Base-by-base conservation (phyloP, 2,113 vertebrate genomes). In the Corydoras sp. region DNA sequence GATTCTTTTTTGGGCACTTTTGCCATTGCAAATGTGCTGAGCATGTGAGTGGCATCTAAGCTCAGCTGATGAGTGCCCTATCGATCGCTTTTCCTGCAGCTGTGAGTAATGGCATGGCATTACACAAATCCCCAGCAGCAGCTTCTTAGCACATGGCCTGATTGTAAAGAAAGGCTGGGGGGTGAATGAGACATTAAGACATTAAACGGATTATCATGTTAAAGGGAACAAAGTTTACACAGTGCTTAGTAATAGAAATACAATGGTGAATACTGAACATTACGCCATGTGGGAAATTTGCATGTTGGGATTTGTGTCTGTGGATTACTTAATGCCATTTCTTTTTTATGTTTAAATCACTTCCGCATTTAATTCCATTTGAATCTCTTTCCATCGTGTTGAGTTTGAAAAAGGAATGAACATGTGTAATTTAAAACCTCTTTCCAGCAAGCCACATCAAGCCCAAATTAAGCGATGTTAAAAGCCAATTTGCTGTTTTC, bases 131-230 rank as follows among this genome's bases (percentile, higher is more conserved):
- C 56, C 58, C 58, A 60, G 14, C 59, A 54, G 35, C 69, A 64
- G 49, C 69, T 68, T 73, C 55, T 61, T 32, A 68, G 24, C 18
- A 56, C 60, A 43, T n/a, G 3, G 58, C 30, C 50, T 61, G 49
- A 67, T 61, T 60, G 56, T 60, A 51, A 54, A 30, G 9, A 15
- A 49, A 65, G 13, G 55, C 10, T 30, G 48, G 43, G 49, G 9
- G 32, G 30, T 10, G 49, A 64, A 11, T 58, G 55, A 75, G 55
- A 43, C 56, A 65, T 72, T 15, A 69, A 68, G 60, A 55, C 12
- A 30, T 72, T 72, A 69, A 61, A 65, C 51, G 71, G 65, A 76
- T 62, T 62, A 30, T 65, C n/a, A 78, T 68, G 58, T 72, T 75
- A 31, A 65, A 72, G 62, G 49, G 61, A 69, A 58, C 58, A 50